Evolutionary conservation across 1,140 invertebrate genomes (phyloP).

Genomic region (Cyrtorhinus lividipennis): DNA sequence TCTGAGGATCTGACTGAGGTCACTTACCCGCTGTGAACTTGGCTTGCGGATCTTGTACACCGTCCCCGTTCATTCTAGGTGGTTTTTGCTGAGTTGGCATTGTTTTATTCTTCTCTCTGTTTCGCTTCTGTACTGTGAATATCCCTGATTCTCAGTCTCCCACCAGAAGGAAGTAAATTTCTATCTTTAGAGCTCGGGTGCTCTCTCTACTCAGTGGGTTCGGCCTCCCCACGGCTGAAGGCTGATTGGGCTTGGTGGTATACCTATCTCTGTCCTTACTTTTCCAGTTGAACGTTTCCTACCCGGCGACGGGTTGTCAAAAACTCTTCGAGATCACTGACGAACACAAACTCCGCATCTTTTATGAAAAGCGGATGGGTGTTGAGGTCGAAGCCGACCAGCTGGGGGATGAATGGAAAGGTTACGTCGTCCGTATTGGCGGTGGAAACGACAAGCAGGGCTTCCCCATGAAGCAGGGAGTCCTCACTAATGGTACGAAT

Average conservation of each 20-base stretch:
- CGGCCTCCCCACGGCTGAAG: not conserved
- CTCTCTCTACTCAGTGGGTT: too few relatives aligned
- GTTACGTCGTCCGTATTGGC: conserved; percentile 86
- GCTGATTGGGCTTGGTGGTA: not conserved
- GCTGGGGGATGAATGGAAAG: conserved; percentile 98
- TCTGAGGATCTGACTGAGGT: too few relatives aligned
- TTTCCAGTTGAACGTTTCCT: conserved; percentile 92
- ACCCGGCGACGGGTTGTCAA: conserved; percentile 94
- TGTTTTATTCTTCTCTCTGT: not conserved
- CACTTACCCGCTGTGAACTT: too few relatives aligned
- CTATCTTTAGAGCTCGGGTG: not conserved
- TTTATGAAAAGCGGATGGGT: conserved; percentile 98
- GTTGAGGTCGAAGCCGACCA: conserved; percentile 86
- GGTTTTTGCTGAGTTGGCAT: too few relatives aligned
- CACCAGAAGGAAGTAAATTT: not conserved
- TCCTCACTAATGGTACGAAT: conserved; percentile 75
- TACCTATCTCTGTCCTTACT: not conserved
- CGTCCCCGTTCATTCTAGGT: too few relatives aligned
- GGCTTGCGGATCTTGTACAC: too few relatives aligned
- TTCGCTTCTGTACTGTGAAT: not conserved
- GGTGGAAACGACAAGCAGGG: conserved; percentile 99
- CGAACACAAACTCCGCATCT: conserved; percentile 92
- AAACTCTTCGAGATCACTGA: conserved; percentile 96
- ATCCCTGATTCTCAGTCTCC: not conserved
- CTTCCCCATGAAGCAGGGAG: conserved; percentile 99